phyloP scores from a whole-genome alignment of 2,888 invertebrate species.

The Minunthozetes semirufus region DNA sequence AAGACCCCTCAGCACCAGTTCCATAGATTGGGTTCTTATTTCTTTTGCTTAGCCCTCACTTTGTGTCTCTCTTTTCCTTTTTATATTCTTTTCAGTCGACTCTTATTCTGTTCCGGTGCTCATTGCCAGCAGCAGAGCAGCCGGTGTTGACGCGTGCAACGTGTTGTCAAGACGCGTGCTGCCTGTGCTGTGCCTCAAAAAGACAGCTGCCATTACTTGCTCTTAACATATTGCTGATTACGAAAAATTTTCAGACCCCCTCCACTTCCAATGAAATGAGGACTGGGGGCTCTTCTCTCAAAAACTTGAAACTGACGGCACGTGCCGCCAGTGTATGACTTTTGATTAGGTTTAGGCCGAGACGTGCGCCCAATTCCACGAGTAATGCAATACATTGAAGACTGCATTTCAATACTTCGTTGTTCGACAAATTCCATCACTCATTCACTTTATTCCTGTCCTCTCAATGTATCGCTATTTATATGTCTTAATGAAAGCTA shows the following conservation, averaged over 20 bases:
- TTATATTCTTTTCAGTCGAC: background rate
- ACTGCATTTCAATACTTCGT: too few relatives aligned
- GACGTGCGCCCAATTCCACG: too few relatives aligned
- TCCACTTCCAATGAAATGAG: background rate
- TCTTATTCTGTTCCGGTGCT: slow-evolving; percentile 11
- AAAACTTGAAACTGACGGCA: slow-evolving; percentile 4
- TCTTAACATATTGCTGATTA: slow-evolving; percentile 25
- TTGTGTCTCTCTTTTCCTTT: slow-evolving; percentile 14
- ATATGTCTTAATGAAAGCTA: too few relatives aligned
- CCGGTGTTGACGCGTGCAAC: slow-evolving; percentile 30
- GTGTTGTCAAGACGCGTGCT: slow-evolving; percentile 29
- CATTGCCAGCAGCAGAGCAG: background rate
- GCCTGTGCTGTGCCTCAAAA: background rate
- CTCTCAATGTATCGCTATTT: too few relatives aligned
- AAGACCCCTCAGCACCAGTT: too few relatives aligned
- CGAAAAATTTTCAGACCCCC: background rate
- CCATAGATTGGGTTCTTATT: background rate
- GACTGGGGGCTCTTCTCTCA: background rate
- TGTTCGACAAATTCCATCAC: too few relatives aligned
- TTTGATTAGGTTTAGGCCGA: background rate
- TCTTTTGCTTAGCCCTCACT: background rate
- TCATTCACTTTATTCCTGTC: too few relatives aligned
- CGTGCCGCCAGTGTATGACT: slow-evolving; percentile 14
- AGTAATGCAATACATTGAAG: too few relatives aligned
- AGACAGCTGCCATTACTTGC: slow-evolving; percentile 24